phyloP scores from a whole-genome alignment of 2,113 vertebrate genomes.

The Mesoclemmys tuberculata region DNA sequence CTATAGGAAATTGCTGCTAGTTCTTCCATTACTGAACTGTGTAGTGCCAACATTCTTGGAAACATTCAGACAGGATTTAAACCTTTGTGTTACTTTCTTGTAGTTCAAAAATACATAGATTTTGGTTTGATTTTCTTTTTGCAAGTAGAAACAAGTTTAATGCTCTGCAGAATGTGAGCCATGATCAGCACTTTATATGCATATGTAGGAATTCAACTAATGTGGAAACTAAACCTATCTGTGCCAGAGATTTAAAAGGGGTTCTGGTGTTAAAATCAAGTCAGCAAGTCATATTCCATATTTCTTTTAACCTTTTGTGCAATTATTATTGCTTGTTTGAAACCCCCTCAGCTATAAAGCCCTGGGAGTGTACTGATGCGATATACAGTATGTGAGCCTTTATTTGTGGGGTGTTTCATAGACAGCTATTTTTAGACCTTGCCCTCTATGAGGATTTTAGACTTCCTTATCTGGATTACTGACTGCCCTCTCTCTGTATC shows the following conservation, averaged over 20 bases:
- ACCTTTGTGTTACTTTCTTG: background rate
- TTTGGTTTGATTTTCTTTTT: conserved; percentile 45
- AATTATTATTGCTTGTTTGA: conserved; percentile 3
- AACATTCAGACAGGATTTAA: conserved; percentile 46
- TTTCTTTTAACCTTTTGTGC: background rate
- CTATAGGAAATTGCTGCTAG: background rate
- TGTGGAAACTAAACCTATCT: conserved; percentile 20
- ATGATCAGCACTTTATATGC: conserved; percentile 46
- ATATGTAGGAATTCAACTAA: conserved; percentile 21
- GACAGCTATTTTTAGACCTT: conserved; percentile 48
- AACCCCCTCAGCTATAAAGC: background rate
- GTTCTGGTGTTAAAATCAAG: background rate
- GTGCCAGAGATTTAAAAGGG: background rate
- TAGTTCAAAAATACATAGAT: conserved; percentile 6
- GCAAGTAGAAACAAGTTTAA: conserved; percentile 39
- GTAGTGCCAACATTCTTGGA: conserved; percentile 11
- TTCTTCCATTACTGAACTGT: conserved; percentile 21
- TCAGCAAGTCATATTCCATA: conserved; percentile 5
- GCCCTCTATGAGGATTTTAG: conserved; percentile 33
- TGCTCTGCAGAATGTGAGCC: conserved; percentile 28
- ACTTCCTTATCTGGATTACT: conserved; percentile 30
- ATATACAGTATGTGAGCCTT: background rate
- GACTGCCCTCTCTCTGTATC: background rate
- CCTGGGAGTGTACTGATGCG: background rate
- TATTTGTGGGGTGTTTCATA: background rate